Evolutionary conservation across 2,888 invertebrate genomes (phyloP).

Genomic region (Ophion ventricosus): DNA sequence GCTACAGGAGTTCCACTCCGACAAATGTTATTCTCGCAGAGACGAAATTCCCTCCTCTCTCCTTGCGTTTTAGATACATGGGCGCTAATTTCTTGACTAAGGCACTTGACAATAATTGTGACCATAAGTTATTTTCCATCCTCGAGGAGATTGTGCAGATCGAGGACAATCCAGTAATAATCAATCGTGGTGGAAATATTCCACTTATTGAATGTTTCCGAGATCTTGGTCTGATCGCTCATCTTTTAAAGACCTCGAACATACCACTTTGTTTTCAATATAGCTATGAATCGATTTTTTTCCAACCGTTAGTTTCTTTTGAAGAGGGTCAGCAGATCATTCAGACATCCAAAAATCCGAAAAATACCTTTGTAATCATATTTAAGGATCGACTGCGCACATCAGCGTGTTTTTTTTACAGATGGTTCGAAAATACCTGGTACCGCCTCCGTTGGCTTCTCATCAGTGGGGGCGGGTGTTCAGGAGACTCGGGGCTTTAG

Average conservation of each 20-base stretch:
- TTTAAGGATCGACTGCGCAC: background rate
- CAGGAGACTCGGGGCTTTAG: background rate
- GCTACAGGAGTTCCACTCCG: constrained; percentile 39
- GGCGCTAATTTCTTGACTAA: constrained; percentile 37
- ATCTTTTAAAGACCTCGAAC: background rate
- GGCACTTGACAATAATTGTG: constrained; percentile 15
- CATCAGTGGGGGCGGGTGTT: background rate
- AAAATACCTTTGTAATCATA: background rate
- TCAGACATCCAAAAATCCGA: background rate
- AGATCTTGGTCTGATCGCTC: background rate
- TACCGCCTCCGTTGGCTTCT: constrained; percentile 8
- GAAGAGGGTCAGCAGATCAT: constrained; percentile 1
- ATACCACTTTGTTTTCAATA: constrained; percentile 30
- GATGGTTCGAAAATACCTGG: constrained; percentile 44
- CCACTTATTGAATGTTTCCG: constrained; percentile 6
- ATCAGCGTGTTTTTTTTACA: constrained; percentile 32
- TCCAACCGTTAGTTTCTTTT: constrained; percentile 10
- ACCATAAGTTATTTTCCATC: constrained; percentile 7
- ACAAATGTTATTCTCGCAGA: constrained; percentile 28
- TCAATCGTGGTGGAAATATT: background rate
- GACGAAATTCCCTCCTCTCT: constrained; percentile 4
- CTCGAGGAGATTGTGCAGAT: constrained; percentile 12
- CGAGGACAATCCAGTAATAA: constrained; percentile 3
- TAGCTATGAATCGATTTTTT: constrained; percentile 10
- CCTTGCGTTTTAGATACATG: constrained; percentile 28